phyloP scores from a whole-genome alignment of 2,113 vertebrate species.

The Corapipo altera region DNA sequence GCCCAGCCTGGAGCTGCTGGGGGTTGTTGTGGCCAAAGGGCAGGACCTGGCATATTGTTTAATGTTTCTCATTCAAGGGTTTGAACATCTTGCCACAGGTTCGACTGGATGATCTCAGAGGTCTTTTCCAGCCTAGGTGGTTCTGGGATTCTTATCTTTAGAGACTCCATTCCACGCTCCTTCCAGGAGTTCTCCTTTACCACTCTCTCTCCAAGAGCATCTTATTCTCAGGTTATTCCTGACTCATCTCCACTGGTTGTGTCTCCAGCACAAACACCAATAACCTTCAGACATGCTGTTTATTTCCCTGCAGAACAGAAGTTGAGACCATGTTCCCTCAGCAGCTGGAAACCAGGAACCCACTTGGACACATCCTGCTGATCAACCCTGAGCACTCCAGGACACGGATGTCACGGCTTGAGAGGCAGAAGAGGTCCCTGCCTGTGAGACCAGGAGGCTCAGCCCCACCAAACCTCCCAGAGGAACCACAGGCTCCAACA shows the following conservation, averaged over 20 bases:
- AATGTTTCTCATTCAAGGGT: too few species aligned
- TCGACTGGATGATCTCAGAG: too few species aligned
- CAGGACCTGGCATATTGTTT: too few species aligned
- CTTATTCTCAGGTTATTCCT: not conserved
- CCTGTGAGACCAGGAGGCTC: not conserved
- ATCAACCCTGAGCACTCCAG: not conserved
- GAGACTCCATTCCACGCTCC: rapidly evolving
- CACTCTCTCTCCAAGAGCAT: not conserved
- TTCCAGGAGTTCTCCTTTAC: not conserved
- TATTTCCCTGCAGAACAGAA: not conserved
- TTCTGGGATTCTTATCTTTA: not conserved
- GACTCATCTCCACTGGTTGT: not conserved
- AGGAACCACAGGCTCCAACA: not conserved
- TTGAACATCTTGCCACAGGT: too few species aligned
- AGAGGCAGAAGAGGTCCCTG: too few species aligned
- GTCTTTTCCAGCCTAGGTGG: too few species aligned
- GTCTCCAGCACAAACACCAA: not conserved
- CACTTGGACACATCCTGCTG: too few species aligned
- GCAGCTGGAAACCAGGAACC: not conserved
- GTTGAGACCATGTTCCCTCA: not conserved
- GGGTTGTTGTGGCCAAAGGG: too few species aligned
- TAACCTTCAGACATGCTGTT: not conserved
- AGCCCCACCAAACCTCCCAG: not conserved
- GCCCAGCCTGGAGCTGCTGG: too few species aligned
- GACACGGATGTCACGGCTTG: too few species aligned